A percentile compares a stretch with the other conserved stretches of the same genome.
Evolutionary conservation across 2,888 invertebrate genomes (phyloP).

Genomic region (Penaeus monodon): DNA sequence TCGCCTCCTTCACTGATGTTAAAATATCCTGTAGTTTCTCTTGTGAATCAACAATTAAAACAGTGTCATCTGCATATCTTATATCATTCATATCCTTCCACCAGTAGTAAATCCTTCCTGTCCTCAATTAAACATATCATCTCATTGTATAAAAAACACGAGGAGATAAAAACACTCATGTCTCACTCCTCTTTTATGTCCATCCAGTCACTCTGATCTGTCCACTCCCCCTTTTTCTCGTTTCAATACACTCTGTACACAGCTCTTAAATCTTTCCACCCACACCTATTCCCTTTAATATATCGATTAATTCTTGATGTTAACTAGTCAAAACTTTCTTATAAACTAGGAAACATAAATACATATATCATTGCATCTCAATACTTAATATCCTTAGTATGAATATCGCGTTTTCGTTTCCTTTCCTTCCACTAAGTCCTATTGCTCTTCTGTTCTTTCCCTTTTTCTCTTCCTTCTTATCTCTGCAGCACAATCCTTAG

Average conservation of each 20-base stretch:
- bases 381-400: too few species aligned
- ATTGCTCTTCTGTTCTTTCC: too few species aligned
- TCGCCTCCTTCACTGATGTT: too few species aligned
- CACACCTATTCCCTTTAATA: not conserved
- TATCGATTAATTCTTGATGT: not conserved
- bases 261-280: not conserved
- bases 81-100: too few species aligned
- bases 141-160: not conserved
- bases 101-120: not conserved
- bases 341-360: too few species aligned
- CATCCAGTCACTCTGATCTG: not conserved
- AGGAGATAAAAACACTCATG: not conserved
- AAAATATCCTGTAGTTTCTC: not conserved
- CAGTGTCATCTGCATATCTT: too few species aligned
- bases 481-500: too few species aligned
- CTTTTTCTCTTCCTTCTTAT: too few species aligned
- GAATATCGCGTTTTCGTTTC: too few species aligned
- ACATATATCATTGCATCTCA: too few species aligned
- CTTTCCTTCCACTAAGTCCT: too few species aligned
- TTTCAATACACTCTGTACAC: slow-evolving; percentile 7
- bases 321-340: too few species aligned
- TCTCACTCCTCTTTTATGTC: not conserved
- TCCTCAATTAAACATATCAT: not conserved
- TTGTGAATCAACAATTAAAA: not conserved
- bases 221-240: not conserved